Conservation (phyloP, 1,140 invertebrate genomes). For the Maniola jurtina region DNA sequence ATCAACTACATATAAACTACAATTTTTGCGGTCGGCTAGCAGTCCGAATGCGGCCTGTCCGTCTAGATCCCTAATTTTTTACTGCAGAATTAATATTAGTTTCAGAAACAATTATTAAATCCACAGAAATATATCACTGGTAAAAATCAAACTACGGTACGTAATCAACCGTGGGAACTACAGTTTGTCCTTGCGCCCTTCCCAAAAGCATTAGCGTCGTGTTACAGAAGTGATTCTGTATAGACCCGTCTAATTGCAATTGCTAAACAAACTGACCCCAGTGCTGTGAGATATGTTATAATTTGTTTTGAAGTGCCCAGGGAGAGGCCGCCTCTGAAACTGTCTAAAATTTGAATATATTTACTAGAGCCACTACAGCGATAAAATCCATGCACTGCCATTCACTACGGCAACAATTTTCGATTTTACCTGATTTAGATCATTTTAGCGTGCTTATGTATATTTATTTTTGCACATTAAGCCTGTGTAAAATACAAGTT, state of each 20-base stretch:
- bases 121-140: not conserved
- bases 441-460: too few relatives aligned
- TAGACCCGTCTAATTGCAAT: conserved; percentile 49
- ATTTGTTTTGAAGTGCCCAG: conserved; percentile 33
- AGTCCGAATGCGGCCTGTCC: too few relatives aligned
- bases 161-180: conserved; percentile 50
- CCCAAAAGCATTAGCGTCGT: conserved; percentile 46
- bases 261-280: conserved; percentile 49
- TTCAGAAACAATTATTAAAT: not conserved
- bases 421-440: not conserved
- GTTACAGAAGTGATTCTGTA: conserved; percentile 43
- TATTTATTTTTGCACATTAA: too few relatives aligned
- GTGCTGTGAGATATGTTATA: conserved; percentile 38
- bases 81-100: too few relatives aligned
- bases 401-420: not conserved
- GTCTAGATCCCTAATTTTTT: too few relatives aligned
- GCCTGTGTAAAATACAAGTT: too few relatives aligned
- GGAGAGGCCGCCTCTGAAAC: conserved; percentile 7
- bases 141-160: not conserved
- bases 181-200: conserved; percentile 44
- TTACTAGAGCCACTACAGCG: too few relatives aligned
- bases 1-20: too few relatives aligned
- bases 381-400: too few relatives aligned
- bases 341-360: conserved; percentile 1
- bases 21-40: too few relatives aligned